Evolutionary conservation across 2,888 invertebrate genomes (phyloP).

Genomic region (Limnephilus rhombicus): DNA sequence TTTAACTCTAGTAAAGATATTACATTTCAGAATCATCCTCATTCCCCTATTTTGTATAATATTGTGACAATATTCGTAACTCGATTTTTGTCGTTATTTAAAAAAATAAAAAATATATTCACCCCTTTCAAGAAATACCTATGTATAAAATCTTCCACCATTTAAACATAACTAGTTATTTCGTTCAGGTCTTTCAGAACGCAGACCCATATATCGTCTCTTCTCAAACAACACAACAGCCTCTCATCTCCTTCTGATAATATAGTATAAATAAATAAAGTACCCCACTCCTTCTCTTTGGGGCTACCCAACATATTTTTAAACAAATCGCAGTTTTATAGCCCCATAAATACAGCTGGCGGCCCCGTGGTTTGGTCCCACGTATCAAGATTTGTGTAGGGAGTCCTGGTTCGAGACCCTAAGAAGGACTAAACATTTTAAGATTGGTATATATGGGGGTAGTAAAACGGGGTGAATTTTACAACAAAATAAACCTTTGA

Average conservation of each 20-base stretch:
- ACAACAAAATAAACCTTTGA: no score
- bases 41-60: no score
- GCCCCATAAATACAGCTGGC: neutral
- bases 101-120: no score
- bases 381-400: neutral
- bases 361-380: neutral
- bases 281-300: neutral
- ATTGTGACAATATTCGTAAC: no score
- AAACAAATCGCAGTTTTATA: slow-evolving; percentile 21
- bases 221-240: neutral
- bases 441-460: neutral
- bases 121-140: no score
- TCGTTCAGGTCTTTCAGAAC: no score
- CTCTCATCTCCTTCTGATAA: neutral
- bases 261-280: neutral
- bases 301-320: neutral
- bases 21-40: no score
- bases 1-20: no score
- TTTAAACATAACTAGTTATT: no score
- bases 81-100: no score
- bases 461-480: neutral
- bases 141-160: no score
- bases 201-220: neutral
- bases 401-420: neutral
- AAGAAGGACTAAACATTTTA: neutral